These are phyloP conservation scores for Mastomys natalensis DNA, from an alignment of 2,113 vertebrate species.

Conservation along the genomic window DNA sequence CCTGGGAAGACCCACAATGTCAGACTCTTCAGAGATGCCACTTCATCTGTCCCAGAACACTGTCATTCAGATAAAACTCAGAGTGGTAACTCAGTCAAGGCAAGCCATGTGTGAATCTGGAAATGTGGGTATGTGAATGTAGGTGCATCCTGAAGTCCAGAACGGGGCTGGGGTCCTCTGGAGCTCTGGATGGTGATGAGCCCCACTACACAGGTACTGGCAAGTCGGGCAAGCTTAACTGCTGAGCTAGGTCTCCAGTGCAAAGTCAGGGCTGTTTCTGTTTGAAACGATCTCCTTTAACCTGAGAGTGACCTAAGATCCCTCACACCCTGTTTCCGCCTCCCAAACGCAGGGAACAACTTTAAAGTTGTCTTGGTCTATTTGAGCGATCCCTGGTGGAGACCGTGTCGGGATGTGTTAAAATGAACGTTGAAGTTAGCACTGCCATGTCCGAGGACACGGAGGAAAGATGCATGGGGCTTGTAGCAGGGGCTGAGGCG, in stretches of 20 bases:
- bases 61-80: background rate
- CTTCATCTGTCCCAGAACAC: background rate
- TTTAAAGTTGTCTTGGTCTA: background rate
- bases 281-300: background rate
- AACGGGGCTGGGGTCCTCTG: background rate
- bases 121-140: background rate
- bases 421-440: background rate
- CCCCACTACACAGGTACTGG: background rate
- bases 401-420: background rate
- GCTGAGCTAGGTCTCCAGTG: background rate
- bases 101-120: background rate
- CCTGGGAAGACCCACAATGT: constrained; percentile 40
- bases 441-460: background rate
- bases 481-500: background rate
- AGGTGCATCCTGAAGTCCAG: background rate
- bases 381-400: background rate
- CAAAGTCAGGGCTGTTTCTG: background rate
- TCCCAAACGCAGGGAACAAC: background rate
- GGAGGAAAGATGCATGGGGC: background rate
- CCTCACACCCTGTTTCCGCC: background rate
- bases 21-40: constrained; percentile 67
- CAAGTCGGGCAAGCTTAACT: background rate
- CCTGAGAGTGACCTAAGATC: background rate
- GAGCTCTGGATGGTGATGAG: too few relatives aligned
- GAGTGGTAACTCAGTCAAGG: background rate